Base-by-base conservation (phyloP, 2,113 vertebrate species). In the Tor tambroides region DNA sequence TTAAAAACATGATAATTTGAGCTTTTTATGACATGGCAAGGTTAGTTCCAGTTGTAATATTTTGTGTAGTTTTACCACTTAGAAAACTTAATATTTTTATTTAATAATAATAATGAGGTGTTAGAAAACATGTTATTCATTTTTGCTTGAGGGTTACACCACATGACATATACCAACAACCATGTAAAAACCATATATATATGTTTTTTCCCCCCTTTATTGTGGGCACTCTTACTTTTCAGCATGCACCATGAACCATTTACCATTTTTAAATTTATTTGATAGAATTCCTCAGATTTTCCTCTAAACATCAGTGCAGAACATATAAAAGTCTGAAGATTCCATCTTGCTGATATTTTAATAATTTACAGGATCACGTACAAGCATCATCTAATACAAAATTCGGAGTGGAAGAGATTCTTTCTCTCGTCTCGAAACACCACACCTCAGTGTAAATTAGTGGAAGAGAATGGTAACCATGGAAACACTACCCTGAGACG, bases 391-490 rank as follows among this genome's bases (percentile, higher is more conserved):
- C 38, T 30, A 49, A 69, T 30, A 35, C 17, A 32, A 83, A 83
- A 71, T 23, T 32, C 49, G 21, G 28, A 65, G 56, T 61, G 56
- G 51, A 35, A 3, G 23, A 65, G 49, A 61, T 54, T 38, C 10
- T 46, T 14, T 30, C 51, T 80, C 69, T 65, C 19, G 1, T 43
- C 41, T 75, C 30, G 38, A 87, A 49, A 38, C 63, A 46, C 28
- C 35, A 71, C 43, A 35, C 78, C 12, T 63, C 67, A 7, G 51
- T 61, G 21, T 80, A 65, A 76, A 81, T 74, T 82, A 63, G 10
- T 56, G 38, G 4, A 69, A 81, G 23, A 67, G 38, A 41, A 30
- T 21, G 83, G 78, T 80, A 81, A 74, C 83, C 78, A 85, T 51
- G 67, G 83, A 32, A 63, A 87, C 71, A 74, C 4, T 54, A 80